A percentile compares a stretch with the other conserved stretches of the same genome.
These are phyloP conservation scores for Pollenia labialis DNA, from an alignment of 2,888 invertebrate genomes.

Conservation along the genomic window DNA sequence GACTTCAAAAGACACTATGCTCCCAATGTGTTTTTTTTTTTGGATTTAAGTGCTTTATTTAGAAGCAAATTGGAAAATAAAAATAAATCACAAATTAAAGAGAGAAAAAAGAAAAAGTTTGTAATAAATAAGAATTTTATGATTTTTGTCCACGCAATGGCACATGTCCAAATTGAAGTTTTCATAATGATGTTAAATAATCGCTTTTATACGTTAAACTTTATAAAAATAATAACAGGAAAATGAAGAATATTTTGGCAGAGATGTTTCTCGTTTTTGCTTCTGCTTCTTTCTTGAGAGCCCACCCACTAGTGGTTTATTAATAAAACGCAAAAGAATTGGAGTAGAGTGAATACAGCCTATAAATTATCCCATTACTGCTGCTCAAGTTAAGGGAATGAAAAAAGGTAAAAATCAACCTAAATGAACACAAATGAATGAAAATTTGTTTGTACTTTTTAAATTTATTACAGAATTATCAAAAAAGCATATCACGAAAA, in stretches of 20 bases:
- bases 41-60: conserved; percentile 1
- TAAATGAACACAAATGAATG: conserved; percentile 2
- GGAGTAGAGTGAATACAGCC: conserved; percentile 2
- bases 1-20: conserved; percentile 52
- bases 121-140: conserved; percentile 61
- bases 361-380: conserved; percentile 11
- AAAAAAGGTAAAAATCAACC: background rate
- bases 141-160: conserved; percentile 54
- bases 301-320: conserved; percentile 9
- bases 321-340: background rate
- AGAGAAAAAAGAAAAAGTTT: conserved; percentile 3
- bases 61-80: conserved; percentile 20
- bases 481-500: background rate
- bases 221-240: conserved; percentile 34
- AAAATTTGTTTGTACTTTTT: conserved; percentile 1
- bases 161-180: conserved; percentile 72
- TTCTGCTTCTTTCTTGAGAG: background rate
- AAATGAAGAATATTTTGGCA: conserved; percentile 40
- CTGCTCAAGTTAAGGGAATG: background rate
- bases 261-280: background rate
- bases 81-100: conserved; percentile 18
- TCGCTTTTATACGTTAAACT: background rate
- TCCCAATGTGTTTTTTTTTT: background rate
- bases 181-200: conserved; percentile 48
- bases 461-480: conserved; percentile 23